phyloP scores from a whole-genome alignment of 2,888 invertebrate genomes.

The Cantharis lateralis region DNA sequence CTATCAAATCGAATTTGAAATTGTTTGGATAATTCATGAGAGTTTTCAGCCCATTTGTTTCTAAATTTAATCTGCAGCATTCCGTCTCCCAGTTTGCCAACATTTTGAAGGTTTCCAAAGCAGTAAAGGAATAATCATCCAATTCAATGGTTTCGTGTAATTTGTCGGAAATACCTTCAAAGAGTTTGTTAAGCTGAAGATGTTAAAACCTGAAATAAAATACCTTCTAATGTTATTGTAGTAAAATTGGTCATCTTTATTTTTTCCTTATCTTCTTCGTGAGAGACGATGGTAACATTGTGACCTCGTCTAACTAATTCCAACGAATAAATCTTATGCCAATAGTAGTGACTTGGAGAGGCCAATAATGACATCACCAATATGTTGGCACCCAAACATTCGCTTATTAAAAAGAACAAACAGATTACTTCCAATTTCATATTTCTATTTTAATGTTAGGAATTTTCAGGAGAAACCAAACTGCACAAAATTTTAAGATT shows the following conservation, averaged over 20 bases:
- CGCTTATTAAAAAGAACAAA: background rate
- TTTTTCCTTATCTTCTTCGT: constrained; percentile 13
- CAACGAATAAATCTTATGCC: constrained; percentile 14
- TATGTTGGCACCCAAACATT: constrained; percentile 19
- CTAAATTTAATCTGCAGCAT: constrained; percentile 25
- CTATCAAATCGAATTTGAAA: constrained; percentile 37
- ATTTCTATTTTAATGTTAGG: too few relatives aligned
- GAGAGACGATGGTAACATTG: constrained; percentile 22
- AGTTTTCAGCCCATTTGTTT: background rate
- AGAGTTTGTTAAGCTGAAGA: too few relatives aligned
- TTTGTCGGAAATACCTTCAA: background rate
- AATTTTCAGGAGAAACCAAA: too few relatives aligned
- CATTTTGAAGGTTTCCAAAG: background rate
- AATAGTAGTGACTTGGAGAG: constrained; percentile 28
- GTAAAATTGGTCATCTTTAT: constrained; percentile 11
- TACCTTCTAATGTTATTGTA: constrained; percentile 27
- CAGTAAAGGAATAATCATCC: background rate
- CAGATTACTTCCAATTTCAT: background rate
- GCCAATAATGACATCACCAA: constrained; percentile 13
- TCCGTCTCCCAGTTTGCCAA: background rate
- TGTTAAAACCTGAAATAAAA: background rate
- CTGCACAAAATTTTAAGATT: too few relatives aligned
- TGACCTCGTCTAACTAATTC: constrained; percentile 18
- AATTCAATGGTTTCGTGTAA: background rate
- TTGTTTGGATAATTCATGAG: background rate